Evolutionary conservation across 2,113 vertebrate species (phyloP).

Genomic region (Ascaphus truei): DNA sequence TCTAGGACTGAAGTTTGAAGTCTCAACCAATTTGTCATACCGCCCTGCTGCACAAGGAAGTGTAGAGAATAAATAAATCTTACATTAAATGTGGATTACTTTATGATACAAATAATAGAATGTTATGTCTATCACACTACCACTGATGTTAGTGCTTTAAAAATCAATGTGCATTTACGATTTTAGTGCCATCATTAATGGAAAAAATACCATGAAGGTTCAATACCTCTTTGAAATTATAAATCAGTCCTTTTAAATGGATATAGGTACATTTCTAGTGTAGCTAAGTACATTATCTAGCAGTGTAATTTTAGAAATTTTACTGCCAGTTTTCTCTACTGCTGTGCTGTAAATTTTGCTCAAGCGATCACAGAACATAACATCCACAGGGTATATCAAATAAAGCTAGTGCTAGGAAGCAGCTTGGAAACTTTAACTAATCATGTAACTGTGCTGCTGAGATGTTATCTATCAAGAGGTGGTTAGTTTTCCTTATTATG

Average conservation of each 20-base stretch:
- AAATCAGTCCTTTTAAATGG: slow-evolving; percentile 48
- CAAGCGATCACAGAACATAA: slow-evolving; percentile 21
- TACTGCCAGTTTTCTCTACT: slow-evolving; percentile 48
- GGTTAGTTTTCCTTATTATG: too few relatives aligned
- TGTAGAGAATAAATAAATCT: too few relatives aligned
- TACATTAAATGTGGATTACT: too few relatives aligned
- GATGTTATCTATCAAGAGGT: too few relatives aligned
- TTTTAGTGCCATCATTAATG: neutral
- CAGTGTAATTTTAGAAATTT: slow-evolving; percentile 32
- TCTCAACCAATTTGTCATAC: too few relatives aligned
- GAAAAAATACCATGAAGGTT: slow-evolving; percentile 8
- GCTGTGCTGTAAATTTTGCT: slow-evolving; percentile 42
- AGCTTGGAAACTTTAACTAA: neutral
- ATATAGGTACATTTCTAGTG: slow-evolving; percentile 36
- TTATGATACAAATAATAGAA: too few relatives aligned
- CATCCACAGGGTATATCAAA: neutral
- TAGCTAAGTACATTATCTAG: slow-evolving; percentile 33
- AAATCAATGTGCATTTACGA: too few relatives aligned
- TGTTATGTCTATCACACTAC: too few relatives aligned
- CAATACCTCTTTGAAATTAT: slow-evolving; percentile 32
- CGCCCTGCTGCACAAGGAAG: too few relatives aligned
- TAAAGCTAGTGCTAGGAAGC: neutral
- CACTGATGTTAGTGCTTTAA: too few relatives aligned
- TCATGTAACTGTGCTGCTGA: neutral
- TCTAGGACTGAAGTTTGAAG: too few relatives aligned